Base-by-base conservation (phyloP, 1,140 invertebrate genomes). In the Palaemon carinicauda region DNA sequence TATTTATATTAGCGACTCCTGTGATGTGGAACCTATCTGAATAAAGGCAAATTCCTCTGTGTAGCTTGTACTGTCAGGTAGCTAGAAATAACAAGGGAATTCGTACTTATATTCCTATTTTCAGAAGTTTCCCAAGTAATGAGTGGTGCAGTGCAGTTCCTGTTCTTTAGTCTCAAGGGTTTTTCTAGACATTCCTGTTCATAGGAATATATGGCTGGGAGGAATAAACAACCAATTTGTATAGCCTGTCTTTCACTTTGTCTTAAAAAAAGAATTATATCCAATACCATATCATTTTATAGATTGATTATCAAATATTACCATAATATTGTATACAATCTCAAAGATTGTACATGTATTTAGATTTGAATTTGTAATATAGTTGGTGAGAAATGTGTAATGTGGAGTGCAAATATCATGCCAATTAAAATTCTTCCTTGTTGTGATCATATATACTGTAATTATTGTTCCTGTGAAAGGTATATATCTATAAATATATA, bases 261-360 rank as follows among this genome's bases (percentile, higher is more conserved):
- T 80, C 56, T 86, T 86, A 74, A 80, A 86, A 75, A 86, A 77
- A 86, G 60, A 80, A 73, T 29, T 86, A 86, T 86, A 86, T 86
- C 80, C 31, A 80, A n/a, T 79, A 85, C 75, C 84, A 86, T 86
- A 86, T 86, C 84, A 86, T 86, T 86, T 86, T 86, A 86, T 86
- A 86, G 79, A 86, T 71, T 79, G 33, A 21, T 51, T 52, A 74
- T 82, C 73, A 71, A 50, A 75, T 79, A 29, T 41, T 41, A 41
- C 41, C 41, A 41, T 41, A 41, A 41, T 41, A 41, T 41, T 41
- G 41, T 41, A 41, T 9, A 41, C 41, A 41, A 41, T 41, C 41
- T 41, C 41, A 41, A 41, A 41, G 41, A 41, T 41, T 41, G 41
- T 41, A 1, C 41, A 54, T 79, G 29, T 79, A 79, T 29, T 54